Base-by-base conservation (phyloP, 2,888 invertebrate genomes). In the Drosophila austrosaltans region DNA sequence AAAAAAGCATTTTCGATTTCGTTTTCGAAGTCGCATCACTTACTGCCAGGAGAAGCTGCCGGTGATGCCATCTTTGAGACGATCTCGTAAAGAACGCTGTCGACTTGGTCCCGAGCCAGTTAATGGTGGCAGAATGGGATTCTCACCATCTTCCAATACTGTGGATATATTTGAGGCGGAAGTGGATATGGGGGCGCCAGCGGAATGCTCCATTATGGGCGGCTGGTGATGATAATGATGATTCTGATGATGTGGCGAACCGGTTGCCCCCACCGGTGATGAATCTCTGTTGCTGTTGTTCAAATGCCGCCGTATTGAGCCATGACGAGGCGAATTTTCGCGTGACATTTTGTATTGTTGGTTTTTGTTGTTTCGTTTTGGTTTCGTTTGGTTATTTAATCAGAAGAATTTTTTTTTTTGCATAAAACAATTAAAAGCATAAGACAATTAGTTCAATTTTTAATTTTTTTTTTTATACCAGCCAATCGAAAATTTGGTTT, bases 11-110 rank as follows among this genome's bases (percentile, higher is more conserved):
- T 57, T 48, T 48, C 25, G 25, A 48, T 12, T 25, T 48, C 22
- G 48, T 75, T 53, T 57, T 69, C 16, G 76, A 91, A 71, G 48
- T 62, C 32, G 69, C 39, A 40, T 53, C 16, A 96, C 96, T 96
- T 94, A 96, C 96, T 96, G 96, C 96, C 96, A 96, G 89, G 95
- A 94, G 91, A 96, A 95, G 88, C 95, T 95, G 92, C 96, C 95
- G 60, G 96, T 95, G 90, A 96, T 96, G 89, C 96, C 96, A 78
- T 96, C 96, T 91, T 96, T 94, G 63, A 96, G 94, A 66, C 96
- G 94, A 92, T 96, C 96, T 92, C 96, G 95, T 85, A 96, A 93
- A 63, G 96, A 96, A 75, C 96, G 94, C 90, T 96, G 96, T 68
- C 96, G 93, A 72, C 96, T 94, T 67, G 96, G 96, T 81, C 93